These are phyloP conservation scores for Rhea pennata DNA, from an alignment of 2,113 vertebrate species.

Conservation along the genomic window DNA sequence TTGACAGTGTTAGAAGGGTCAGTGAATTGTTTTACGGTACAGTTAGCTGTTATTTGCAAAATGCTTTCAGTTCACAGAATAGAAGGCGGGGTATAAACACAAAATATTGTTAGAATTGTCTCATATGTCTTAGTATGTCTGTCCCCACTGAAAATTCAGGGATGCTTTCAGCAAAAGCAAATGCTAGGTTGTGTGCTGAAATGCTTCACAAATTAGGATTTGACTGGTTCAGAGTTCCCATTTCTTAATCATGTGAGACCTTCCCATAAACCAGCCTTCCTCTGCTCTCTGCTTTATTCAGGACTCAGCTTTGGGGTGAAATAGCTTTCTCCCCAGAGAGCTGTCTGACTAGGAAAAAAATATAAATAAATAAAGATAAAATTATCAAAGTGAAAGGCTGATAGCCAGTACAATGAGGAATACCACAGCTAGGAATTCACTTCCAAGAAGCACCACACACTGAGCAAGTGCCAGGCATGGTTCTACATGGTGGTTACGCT, in stretches of 20 bases:
- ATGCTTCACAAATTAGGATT: neutral
- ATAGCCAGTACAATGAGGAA: neutral
- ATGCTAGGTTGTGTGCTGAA: neutral
- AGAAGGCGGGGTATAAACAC: neutral
- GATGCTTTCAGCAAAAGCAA: neutral
- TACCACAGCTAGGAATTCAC: neutral
- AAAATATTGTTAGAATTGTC: neutral
- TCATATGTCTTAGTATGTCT: neutral
- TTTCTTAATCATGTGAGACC: neutral
- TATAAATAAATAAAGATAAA: neutral
- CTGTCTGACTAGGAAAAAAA: neutral
- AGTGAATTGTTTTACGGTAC: neutral
- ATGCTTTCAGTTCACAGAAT: neutral
- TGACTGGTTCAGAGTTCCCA: neutral
- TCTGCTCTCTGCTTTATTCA: neutral
- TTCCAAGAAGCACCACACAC: neutral
- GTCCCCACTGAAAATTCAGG: neutral
- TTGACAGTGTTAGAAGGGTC: neutral
- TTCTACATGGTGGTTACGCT: neutral
- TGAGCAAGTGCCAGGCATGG: neutral
- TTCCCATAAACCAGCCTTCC: neutral
- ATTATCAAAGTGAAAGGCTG: neutral
- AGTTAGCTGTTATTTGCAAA: neutral
- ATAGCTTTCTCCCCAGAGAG: neutral
- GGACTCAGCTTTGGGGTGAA: neutral